Evolutionary conservation across 2,888 invertebrate genomes (phyloP).

Genomic region (Conops quadrifasciatus): DNA sequence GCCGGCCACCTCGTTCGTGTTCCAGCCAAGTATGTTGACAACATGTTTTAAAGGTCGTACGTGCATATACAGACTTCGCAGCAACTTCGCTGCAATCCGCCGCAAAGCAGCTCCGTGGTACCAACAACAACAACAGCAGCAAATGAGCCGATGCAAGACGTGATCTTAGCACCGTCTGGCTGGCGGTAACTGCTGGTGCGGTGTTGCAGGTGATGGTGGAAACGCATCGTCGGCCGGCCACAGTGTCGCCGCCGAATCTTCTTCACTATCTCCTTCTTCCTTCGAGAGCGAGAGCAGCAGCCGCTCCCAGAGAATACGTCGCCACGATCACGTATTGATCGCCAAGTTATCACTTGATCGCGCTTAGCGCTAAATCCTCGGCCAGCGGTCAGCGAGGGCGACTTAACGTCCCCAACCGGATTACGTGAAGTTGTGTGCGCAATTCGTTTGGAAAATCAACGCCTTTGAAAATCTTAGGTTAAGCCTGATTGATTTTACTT

Average conservation of each 20-base stretch:
- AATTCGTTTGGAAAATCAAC: slow-evolving; percentile 55
- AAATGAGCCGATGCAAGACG: no score
- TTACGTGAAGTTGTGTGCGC: slow-evolving; percentile 26
- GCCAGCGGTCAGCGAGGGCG: slow-evolving; percentile 5
- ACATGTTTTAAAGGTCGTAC: slow-evolving; percentile 32
- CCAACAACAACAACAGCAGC: no score
- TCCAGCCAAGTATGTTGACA: slow-evolving; percentile 29
- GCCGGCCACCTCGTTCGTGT: slow-evolving; percentile 11
- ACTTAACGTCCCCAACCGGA: slow-evolving; percentile 29
- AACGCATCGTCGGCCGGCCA: neutral
- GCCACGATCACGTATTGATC: neutral
- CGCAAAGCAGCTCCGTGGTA: no score
- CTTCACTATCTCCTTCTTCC: neutral
- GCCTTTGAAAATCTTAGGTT: slow-evolving; percentile 46
- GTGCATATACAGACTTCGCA: slow-evolving; percentile 9
- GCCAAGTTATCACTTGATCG: slow-evolving; percentile 19
- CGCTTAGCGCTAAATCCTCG: slow-evolving; percentile 16
- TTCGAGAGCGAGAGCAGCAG: no score
- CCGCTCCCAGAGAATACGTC: no score
- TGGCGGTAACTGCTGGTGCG: slow-evolving; percentile 24
- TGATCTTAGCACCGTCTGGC: neutral
- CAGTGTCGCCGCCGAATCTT: slow-evolving; percentile 27
- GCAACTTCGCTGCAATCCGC: slow-evolving; percentile 15
- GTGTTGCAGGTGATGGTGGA: no score
- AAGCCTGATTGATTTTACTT: slow-evolving; percentile 31